phyloP scores from a whole-genome alignment of 2,113 vertebrate species.

The Sialia sialis region DNA sequence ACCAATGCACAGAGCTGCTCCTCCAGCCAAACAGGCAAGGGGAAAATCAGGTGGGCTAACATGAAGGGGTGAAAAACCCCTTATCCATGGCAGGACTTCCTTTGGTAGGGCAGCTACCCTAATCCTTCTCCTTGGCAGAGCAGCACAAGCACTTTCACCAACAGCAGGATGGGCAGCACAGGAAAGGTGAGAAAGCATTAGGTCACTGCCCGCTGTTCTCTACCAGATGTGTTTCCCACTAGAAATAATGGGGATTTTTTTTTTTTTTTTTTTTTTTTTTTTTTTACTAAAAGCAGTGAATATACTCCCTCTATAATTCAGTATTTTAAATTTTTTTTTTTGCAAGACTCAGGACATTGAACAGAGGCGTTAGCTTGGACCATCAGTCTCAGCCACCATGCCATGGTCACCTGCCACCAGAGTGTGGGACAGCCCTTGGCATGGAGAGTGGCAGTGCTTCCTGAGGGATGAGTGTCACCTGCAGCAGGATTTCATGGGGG shows the following conservation, averaged over 20 bases:
- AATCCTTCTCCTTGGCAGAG: background rate
- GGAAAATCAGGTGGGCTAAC: background rate
- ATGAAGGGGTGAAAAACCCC: accelerated
- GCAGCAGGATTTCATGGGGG: background rate
- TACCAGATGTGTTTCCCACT: background rate
- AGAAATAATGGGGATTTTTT: background rate
- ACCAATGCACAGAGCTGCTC: accelerated
- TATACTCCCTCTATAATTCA: background rate
- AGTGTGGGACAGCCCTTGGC: background rate
- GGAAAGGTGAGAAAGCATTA: background rate
- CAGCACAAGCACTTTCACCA: background rate
- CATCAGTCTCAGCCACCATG: background rate
- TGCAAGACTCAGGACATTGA: background rate
- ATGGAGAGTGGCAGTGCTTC: accelerated
- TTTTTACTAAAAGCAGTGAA: background rate
- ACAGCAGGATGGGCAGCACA: background rate
- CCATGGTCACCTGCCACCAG: background rate
- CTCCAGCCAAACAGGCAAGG: background rate
- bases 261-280: too few relatives aligned
- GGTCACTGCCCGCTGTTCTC: background rate
- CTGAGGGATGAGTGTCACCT: accelerated
- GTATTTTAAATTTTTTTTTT: background rate
- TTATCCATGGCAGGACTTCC: background rate
- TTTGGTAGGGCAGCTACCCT: background rate
- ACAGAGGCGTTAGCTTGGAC: background rate